phyloP scores from a whole-genome alignment of 1,140 invertebrate genomes.

The Temnothorax curvispinosus region DNA sequence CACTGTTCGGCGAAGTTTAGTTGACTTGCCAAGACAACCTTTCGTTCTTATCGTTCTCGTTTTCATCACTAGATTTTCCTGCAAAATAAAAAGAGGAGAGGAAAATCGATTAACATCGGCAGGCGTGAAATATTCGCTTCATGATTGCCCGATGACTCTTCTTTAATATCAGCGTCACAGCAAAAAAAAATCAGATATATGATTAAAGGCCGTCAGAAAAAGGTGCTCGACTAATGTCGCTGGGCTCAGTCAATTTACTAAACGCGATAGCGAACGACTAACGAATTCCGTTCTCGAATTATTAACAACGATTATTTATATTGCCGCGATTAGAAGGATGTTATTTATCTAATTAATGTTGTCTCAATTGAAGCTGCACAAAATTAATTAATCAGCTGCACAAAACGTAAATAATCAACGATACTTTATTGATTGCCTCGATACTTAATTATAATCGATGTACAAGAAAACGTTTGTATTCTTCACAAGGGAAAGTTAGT shows the following conservation, averaged over 20 bases:
- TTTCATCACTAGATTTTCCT: conserved; percentile 26
- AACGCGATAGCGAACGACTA: neutral
- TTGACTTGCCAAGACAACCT: neutral
- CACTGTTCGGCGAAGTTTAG: conserved; percentile 63
- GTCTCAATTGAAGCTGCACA: neutral
- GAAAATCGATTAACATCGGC: conserved; percentile 2
- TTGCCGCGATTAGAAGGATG: neutral
- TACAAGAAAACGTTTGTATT: neutral
- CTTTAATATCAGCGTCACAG: neutral
- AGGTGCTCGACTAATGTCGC: neutral
- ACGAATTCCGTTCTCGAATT: conserved; percentile 5
- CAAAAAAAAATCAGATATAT: neutral
- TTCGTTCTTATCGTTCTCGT: conserved; percentile 41
- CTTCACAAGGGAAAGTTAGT: neutral
- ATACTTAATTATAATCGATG: neutral
- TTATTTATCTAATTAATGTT: neutral
- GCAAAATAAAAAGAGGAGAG: neutral
- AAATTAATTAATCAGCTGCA: neutral
- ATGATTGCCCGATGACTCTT: neutral
- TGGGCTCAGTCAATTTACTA: conserved; percentile 4
- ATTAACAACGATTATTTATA: conserved; percentile 9
- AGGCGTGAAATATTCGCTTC: neutral
- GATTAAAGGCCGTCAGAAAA: neutral
- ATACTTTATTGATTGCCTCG: neutral
- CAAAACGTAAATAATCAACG: neutral